Evolutionary conservation across 2,797 vertebrate genomes (phyloP).

Genomic region (Cetoscarus ocellatus): DNA sequence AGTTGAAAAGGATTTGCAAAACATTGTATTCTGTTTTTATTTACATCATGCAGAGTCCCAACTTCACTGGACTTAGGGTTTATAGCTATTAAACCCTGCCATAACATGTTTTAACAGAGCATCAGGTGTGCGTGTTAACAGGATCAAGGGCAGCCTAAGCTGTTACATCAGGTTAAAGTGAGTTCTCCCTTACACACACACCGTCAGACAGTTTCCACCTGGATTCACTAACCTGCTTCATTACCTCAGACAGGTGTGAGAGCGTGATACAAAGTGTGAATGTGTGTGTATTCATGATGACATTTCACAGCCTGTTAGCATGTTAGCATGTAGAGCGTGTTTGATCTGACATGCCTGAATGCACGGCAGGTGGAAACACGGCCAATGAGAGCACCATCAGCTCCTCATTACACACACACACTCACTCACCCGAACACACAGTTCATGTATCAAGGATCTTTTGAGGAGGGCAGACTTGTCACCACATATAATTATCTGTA

Average conservation of each 20-base stretch:
- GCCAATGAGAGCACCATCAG: conserved; percentile 8
- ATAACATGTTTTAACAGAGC: no score
- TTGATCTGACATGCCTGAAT: conserved; percentile 49
- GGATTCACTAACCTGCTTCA: conserved; percentile 38
- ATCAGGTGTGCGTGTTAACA: conserved; percentile 6
- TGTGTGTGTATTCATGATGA: conserved; percentile 23
- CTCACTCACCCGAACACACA: neutral
- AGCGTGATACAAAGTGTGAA: neutral
- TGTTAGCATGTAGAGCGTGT: conserved; percentile 31
- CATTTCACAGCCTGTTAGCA: conserved; percentile 50
- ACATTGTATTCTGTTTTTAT: no score
- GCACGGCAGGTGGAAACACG: conserved; percentile 39
- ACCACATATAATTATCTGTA: no score
- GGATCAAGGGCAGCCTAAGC: conserved; percentile 13
- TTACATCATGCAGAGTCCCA: no score
- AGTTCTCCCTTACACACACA: neutral
- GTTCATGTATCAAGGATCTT: no score
- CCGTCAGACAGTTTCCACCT: conserved; percentile 28
- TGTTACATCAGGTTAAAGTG: conserved; percentile 15
- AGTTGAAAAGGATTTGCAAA: no score
- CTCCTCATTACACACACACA: conserved; percentile 23
- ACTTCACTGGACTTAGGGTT: no score
- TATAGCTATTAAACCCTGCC: no score
- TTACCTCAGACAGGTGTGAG: conserved; percentile 25
- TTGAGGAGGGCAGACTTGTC: no score